Base-by-base conservation (phyloP, 2,888 invertebrate genomes). In the Agriopis aurantiaria region DNA sequence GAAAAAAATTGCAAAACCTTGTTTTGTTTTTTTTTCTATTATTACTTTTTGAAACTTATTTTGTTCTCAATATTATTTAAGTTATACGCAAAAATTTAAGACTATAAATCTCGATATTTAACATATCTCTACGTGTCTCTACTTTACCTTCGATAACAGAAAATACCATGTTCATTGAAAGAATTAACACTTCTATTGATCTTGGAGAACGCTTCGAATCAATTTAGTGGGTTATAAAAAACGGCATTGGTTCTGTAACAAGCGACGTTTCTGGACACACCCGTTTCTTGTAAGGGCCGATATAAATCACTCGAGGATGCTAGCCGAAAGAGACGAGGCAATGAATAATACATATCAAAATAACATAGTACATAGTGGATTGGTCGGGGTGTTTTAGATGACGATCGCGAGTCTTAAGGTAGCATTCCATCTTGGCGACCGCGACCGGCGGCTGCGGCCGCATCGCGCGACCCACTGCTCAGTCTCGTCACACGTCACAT, bases 91-190 rank as follows among this genome's bases (percentile, higher is more conserved):
- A 23, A 23, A 23, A 23, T 23, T 23, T 23, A 23, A 1, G 17
- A 23, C 17, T 23, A 23, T 23, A 23, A 23, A 23, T 23, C 17
- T 23, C 17, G 17, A 23, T 23, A 23, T 23, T 0, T 23, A 23
- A 23, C 17, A 23, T 23, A 23, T 23, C 17, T 23, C 17, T 23
- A 23, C 17, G 17, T 23, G 17, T 23, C 17, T 23, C 17, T 23
- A 43, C 14, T 14, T 57, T 11, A 11, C 56, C 56, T 45, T 43
- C 43, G 8, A 43, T 43, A 4, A 56, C 17, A 57, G 71, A 78
- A 80, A 83, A 83, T 78, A 82, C 80, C 77, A 74, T 77, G 49
- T 51, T 73, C 62, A 57, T 61, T 10, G 23, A 69, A 65, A 62
- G 53, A 45, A 53, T 63, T 70, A 52, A 62, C 61, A 59, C 49